Evolutionary conservation across 2,888 invertebrate genomes (phyloP), one percentile per base, ranked within the genome.

Genomic region (Drosophila glabriapex): DNA sequence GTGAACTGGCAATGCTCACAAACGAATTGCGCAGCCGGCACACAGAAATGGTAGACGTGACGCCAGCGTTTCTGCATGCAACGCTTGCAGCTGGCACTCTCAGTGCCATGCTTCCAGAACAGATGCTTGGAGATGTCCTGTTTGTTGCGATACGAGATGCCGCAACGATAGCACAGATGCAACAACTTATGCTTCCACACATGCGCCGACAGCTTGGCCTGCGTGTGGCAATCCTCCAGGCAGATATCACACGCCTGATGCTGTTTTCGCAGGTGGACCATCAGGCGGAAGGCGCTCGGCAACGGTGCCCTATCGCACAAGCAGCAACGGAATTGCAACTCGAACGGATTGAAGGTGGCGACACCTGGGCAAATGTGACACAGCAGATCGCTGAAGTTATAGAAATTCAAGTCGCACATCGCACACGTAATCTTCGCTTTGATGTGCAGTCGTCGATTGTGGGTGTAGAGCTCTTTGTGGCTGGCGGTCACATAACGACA

Each of bases 31-130:
- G 95, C 93, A 4, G 97, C 97, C 49, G 97, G 97, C 78, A 96
- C 95, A 92, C 98, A 98, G 90, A 98, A 98, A 92, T 98, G 98
- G 94, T 97, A 98, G 9, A 97, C 96, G 93, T 98, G 97, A 0
- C 97, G 97, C 98, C 98, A 98, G 88, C 97, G 97, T 91, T 97
- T 98, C 90, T 97, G 97, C 61, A 97, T 93, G 92, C 98, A 98
- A 89, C 95, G 96, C 92, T 97, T 97, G 91, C 98, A 98, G 41
- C 96, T 93, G 4, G 97, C 96, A 93, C 97, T 97, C 91, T 98
- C 97, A 3, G 97, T 97, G 29, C 97, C 97, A 93, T 98, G 98
- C 93, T 98, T 98, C 97, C 98, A 98, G 92, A 97, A 97, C 66
- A 98, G 94, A 94, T 98, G 98, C 91, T 97, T 97, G 22, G 97